Evolutionary conservation across 2,888 invertebrate genomes (phyloP), one percentile per base, ranked within the genome.

Genomic region (Leptinotarsa tumamoca): DNA sequence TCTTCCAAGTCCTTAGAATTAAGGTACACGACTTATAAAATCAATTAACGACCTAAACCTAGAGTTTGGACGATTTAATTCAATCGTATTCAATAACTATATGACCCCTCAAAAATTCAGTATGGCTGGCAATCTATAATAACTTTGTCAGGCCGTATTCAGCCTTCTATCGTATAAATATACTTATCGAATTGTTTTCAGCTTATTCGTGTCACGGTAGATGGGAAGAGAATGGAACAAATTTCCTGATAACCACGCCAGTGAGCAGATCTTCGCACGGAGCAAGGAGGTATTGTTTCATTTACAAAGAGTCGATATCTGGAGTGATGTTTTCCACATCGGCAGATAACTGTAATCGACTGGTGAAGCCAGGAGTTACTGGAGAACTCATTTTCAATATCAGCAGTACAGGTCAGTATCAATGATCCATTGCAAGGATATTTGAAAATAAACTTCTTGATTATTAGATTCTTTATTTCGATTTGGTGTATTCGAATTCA

Each of bases 171-270:
- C 43, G 10, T 43, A 43, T 10, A 10, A 43, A 43, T 43, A 43
- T 43, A 43, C 43, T 43, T 10, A 63, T 27, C 10, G 7, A 63
- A 63, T 63, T 58, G 68, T 71, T 88, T 88, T 21, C 89, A 96
- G 96, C 95, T 76, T 96, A 96, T 90, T 95, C 95, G 58, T 96
- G 96, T 88, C 96, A 96, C 88, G 96, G 96, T 70, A 93, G 94
- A 67, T 96, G 96, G 96, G 93, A 94, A 84, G 96, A 96, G 88
- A 94, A 94, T 86, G 95, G 94, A 80, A 95, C 95, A 72, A 94
- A 95, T 86, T 96, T 94, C 89, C 93, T 96, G 82, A 95, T 96
- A 87, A 94, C 94, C 73, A 94, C 95, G 71, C 94, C 94, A 27
- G 89, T 93, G 83, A 92, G 93, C 77, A 90, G 93, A 72, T 90